Percentiles rank a stretch among this genome's conserved stretches.
Conservation (phyloP, 2,113 vertebrate genomes). For the human region DNA sequence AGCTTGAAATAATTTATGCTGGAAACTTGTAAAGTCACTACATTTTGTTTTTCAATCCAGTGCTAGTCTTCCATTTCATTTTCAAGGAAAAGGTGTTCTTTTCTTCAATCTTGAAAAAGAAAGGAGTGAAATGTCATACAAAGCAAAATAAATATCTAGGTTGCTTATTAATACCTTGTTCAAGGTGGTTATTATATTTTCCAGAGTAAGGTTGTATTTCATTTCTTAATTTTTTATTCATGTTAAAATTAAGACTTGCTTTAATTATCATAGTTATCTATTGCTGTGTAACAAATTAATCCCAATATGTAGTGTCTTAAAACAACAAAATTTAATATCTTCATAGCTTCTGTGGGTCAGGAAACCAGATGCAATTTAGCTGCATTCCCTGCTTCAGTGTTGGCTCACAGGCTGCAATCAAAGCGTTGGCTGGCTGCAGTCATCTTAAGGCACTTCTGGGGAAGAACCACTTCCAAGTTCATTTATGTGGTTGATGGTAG, state of each 20-base stretch:
- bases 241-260: conserved; percentile 48
- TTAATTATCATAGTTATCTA: conserved; percentile 37
- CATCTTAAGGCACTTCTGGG: background rate
- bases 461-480: background rate
- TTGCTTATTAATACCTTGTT: background rate
- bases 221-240: conserved; percentile 60
- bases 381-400: background rate
- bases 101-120: background rate
- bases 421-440: background rate
- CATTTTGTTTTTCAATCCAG: conserved; percentile 11
- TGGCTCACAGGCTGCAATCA: background rate
- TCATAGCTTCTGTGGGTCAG: background rate
- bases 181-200: background rate
- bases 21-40: conserved; percentile 56
- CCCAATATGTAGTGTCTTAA: background rate
- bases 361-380: background rate
- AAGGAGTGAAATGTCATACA: background rate
- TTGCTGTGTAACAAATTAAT: background rate
- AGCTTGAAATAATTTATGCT: conserved; percentile 53
- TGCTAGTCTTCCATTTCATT: conserved; percentile 21
- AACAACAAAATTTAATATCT: background rate
- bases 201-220: conserved; percentile 40
- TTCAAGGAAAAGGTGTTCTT: background rate
- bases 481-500: background rate
- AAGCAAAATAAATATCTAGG: background rate